A percentile compares a stretch with the other conserved stretches of the same genome.
These are phyloP conservation scores for Delichon dasypus DNA, from an alignment of 2,797 vertebrate species.

Conservation along the genomic window DNA sequence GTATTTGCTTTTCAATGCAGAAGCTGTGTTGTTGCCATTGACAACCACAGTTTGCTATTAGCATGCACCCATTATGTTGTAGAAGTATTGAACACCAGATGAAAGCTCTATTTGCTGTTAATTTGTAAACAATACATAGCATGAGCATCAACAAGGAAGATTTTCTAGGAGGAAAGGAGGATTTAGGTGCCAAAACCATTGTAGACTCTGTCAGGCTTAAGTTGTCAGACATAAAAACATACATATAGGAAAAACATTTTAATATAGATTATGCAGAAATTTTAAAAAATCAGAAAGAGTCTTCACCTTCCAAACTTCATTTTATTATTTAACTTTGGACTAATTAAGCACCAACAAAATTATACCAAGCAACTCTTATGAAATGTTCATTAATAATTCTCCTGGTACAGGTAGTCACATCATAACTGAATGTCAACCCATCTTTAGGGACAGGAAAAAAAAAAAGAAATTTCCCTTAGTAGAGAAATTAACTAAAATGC, in stretches of 20 bases:
- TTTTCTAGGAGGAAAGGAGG: neutral
- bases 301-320: neutral
- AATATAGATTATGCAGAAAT: neutral
- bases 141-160: neutral
- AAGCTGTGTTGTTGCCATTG: constrained; percentile 1
- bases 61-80: constrained; percentile 7
- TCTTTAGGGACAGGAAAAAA: constrained; percentile 9
- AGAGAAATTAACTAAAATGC: constrained; percentile 43
- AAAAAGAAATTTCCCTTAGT: constrained; percentile 19
- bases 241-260: neutral
- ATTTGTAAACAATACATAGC: constrained; percentile 33
- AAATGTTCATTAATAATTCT: constrained; percentile 42
- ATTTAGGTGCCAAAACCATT: neutral
- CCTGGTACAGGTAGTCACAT: neutral
- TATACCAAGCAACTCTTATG: neutral
- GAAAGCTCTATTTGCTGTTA: constrained; percentile 13
- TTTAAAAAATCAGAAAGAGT: neutral
- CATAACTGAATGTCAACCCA: constrained; percentile 39
- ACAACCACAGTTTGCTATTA: constrained; percentile 25
- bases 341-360: constrained; percentile 1
- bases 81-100: constrained; percentile 24
- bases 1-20: neutral
- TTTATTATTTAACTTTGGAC: neutral
- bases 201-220: neutral
- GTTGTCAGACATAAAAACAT: neutral